Evolutionary conservation across 2,113 vertebrate species (phyloP), one percentile per base, ranked within the genome.

Genomic region (Apistogramma diplotaenia): DNA sequence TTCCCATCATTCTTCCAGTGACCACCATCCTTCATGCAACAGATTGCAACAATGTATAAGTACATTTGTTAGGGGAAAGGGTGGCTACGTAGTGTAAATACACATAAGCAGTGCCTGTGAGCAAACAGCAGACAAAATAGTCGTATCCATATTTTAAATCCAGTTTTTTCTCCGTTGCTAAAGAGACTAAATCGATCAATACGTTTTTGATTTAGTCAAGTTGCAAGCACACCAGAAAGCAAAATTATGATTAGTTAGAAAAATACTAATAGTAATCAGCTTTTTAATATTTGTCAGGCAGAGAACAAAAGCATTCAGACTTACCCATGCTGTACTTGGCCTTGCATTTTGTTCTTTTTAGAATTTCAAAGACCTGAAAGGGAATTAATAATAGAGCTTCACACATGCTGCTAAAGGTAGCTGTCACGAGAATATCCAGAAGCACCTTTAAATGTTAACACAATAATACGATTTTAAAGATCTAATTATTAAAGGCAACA

Each of bases 291-390:
- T 37, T 56, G 18, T 61, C 33, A 78, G 54, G 54, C 37, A 58
- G 33, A 57, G 8, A 53, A 2, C 54, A 2, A 59, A 2, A 1
- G 19, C 11, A 18, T 75, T 58, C 53, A 60, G 43, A 90, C 97
- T 96, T 95, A 99, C 98, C 98, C 97, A 98, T 98, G 95, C 96
- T 99, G 85, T 98, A 98, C 92, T 97, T 98, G 84, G 97, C 96
- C 87, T 97, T 97, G 92, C 97, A 99, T 1, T 97, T 99, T 0
- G 97, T 98, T 89, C 98, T 95, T 87, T 99, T 99, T 84, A 99
- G 67, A 81, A 99, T 96, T 92, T 99, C 98, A 86, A 96, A 99
- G 71, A 99, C 98, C 98, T 99, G 70, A 7, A 71, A 83, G 10
- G 6, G 54, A 58, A 72, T 70, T 3, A 72, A 76, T 81, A n/a